Evolutionary conservation across 1,140 invertebrate genomes (phyloP).

Genomic region (Tetraneura akinire): DNA sequence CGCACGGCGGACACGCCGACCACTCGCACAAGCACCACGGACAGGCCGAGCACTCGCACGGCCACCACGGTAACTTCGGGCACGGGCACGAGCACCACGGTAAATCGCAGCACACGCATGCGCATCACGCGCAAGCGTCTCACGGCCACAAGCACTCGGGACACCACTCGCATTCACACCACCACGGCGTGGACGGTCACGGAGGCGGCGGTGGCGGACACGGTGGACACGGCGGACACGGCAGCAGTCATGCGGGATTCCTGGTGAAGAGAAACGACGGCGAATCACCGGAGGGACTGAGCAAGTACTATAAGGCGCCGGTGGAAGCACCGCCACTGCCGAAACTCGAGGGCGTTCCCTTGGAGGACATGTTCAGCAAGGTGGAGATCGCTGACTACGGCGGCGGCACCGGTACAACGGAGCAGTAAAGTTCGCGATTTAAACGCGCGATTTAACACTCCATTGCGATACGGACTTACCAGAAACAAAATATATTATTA

Average conservation of each 20-base stretch:
- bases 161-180: slow-evolving; percentile 50
- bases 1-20: slow-evolving; percentile 49
- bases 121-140: slow-evolving; percentile 52
- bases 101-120: slow-evolving; percentile 52
- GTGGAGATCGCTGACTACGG: slow-evolving; percentile 51
- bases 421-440: background rate
- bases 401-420: background rate
- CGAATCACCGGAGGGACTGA: slow-evolving; percentile 38
- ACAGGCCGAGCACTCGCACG: slow-evolving; percentile 52
- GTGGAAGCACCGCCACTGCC: background rate
- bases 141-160: slow-evolving; percentile 52
- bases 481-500: background rate
- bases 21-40: slow-evolving; percentile 53
- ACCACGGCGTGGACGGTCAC: slow-evolving; percentile 50
- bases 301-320: slow-evolving; percentile 37
- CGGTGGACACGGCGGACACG: slow-evolving; percentile 28
- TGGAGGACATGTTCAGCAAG: slow-evolving; percentile 38
- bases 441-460: background rate
- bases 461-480: no score
- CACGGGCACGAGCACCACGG: slow-evolving; percentile 53
- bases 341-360: slow-evolving; percentile 28
- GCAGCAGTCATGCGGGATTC: slow-evolving; percentile 6
- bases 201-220: slow-evolving; percentile 45
- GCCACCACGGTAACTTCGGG: slow-evolving; percentile 51
- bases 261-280: slow-evolving; percentile 50